phyloP scores from a whole-genome alignment of 1,140 invertebrate genomes.

The Calycopis cecrops region DNA sequence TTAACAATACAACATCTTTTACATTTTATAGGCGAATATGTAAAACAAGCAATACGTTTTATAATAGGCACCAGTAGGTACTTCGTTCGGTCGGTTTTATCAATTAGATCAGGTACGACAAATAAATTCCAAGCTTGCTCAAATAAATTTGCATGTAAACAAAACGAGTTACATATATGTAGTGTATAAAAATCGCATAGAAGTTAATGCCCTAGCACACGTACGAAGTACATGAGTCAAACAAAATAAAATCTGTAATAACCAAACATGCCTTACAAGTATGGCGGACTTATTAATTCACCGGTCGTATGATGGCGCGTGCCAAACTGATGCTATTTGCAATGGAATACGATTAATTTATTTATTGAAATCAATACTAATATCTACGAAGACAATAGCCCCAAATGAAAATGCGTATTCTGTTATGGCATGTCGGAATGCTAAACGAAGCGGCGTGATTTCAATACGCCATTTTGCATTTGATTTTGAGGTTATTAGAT shows the following conservation, averaged over 20 bases:
- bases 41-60: constrained; percentile 1
- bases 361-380: constrained; percentile 74
- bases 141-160: constrained; percentile 31
- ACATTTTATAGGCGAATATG: constrained; percentile 2
- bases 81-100: constrained; percentile 5
- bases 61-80: background rate
- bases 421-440: constrained; percentile 70
- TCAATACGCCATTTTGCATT: constrained; percentile 71
- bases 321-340: constrained; percentile 66
- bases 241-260: constrained; percentile 56
- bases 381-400: constrained; percentile 70
- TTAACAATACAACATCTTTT: background rate
- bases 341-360: constrained; percentile 69
- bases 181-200: constrained; percentile 52
- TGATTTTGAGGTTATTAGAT: constrained; percentile 73
- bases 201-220: constrained; percentile 60
- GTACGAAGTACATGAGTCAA: constrained; percentile 60
- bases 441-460: constrained; percentile 66
- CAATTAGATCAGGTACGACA: constrained; percentile 15
- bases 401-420: constrained; percentile 71
- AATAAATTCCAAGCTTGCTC: constrained; percentile 26
- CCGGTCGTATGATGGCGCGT: constrained; percentile 56
- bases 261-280: constrained; percentile 46
- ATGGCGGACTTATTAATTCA: constrained; percentile 65
- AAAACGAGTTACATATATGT: constrained; percentile 29